Conservation (phyloP, 1,140 invertebrate genomes). For the Drosophila persimilis region DNA sequence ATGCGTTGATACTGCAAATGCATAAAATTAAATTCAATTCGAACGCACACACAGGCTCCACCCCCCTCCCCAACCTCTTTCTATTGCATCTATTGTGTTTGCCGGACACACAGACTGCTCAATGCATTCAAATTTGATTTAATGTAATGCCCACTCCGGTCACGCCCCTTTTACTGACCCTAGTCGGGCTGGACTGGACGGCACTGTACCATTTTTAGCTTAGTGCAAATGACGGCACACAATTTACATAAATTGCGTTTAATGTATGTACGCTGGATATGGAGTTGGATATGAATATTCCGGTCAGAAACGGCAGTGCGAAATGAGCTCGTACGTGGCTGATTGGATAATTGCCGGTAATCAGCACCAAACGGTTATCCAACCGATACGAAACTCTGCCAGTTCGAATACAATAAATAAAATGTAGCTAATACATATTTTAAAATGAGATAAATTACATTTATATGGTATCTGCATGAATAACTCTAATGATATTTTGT, state of each 20-base stretch:
- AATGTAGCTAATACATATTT: no score
- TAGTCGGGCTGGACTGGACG: neutral
- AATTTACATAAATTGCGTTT: constrained; percentile 64
- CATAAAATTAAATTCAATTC: constrained; percentile 73
- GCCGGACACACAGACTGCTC: constrained; percentile 35
- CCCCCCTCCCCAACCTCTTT: constrained; percentile 2
- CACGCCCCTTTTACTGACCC: constrained; percentile 16
- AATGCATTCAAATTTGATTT: constrained; percentile 69
- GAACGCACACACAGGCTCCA: constrained; percentile 21
- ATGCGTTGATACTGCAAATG: constrained; percentile 67
- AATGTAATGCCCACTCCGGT: constrained; percentile 42
- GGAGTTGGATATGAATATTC: constrained; percentile 41
- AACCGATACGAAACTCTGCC: neutral
- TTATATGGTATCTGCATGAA: neutral
- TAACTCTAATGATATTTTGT: no score
- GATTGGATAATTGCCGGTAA: constrained; percentile 50
- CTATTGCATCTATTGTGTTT: constrained; percentile 42
- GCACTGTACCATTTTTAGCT: constrained; percentile 28
- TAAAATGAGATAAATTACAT: constrained; percentile 16
- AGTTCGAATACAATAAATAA: no score
- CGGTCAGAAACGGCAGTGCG: constrained; percentile 22
- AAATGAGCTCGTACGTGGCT: constrained; percentile 33
- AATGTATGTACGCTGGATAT: constrained; percentile 34
- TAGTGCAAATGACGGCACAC: constrained; percentile 36
- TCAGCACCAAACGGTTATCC: constrained; percentile 34